Evolutionary conservation across 2,888 invertebrate species (phyloP).

Genomic region (Epirrhoe tristata): DNA sequence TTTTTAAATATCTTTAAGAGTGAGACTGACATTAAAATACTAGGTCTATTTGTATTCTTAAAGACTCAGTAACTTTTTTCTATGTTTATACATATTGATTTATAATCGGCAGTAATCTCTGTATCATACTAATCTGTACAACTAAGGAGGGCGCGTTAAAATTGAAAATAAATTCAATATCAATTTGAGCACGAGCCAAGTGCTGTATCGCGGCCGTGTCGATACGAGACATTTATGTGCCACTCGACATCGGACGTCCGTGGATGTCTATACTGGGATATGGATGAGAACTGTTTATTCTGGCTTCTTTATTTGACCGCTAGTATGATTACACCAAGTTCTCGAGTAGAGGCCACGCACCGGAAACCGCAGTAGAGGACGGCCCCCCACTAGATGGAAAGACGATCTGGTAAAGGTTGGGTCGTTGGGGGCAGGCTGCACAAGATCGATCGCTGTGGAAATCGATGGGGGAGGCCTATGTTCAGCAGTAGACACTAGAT

Average conservation of each 20-base stretch:
- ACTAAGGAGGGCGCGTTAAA: slow-evolving; percentile 83
- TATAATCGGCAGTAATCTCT: slow-evolving; percentile 46
- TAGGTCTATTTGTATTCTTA: too few species aligned
- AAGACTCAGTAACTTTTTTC: not conserved
- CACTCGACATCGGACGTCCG: slow-evolving; percentile 66
- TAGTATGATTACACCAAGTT: too few species aligned
- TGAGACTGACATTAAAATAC: too few species aligned
- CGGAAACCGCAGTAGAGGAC: too few species aligned
- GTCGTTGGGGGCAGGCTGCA: too few species aligned
- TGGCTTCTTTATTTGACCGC: not conserved
- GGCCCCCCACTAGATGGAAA: too few species aligned
- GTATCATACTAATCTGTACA: slow-evolving; percentile 56
- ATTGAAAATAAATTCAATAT: slow-evolving; percentile 86
- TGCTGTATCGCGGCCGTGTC: slow-evolving; percentile 73
- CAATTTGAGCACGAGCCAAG: slow-evolving; percentile 85
- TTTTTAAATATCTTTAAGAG: too few species aligned
- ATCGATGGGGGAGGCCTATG: too few species aligned
- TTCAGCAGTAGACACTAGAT: too few species aligned
- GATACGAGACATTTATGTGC: slow-evolving; percentile 77
- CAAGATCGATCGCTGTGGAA: too few species aligned
- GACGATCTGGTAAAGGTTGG: too few species aligned
- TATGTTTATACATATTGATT: not conserved
- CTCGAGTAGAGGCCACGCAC: too few species aligned
- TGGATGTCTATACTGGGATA: slow-evolving; percentile 24
- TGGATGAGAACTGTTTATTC: not conserved